These are phyloP conservation scores for Nephila pilipes DNA, from an alignment of 1,140 invertebrate species.

Conservation along the genomic window DNA sequence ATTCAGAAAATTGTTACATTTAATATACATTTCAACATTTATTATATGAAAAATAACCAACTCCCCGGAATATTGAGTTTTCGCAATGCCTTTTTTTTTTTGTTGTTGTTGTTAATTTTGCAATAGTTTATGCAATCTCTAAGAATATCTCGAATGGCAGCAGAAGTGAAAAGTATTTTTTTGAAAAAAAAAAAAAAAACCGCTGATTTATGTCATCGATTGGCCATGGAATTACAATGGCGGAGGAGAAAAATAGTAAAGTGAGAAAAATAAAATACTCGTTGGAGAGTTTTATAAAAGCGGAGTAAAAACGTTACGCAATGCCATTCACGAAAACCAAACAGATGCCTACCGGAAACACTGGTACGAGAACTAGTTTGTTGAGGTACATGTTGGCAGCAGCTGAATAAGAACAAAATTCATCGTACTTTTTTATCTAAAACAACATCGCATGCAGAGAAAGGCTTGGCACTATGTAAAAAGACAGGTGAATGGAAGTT, in stretches of 20 bases:
- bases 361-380: constrained; percentile 8
- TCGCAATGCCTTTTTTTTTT: too few relatives aligned
- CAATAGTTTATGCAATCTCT: too few relatives aligned
- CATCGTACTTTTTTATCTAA: neutral
- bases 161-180: too few relatives aligned
- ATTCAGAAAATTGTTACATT: too few relatives aligned
- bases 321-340: constrained; percentile 18
- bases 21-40: too few relatives aligned
- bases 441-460: neutral
- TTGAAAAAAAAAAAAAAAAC: too few relatives aligned
- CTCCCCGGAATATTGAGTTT: too few relatives aligned
- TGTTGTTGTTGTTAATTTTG: too few relatives aligned
- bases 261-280: neutral
- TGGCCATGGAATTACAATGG: neutral
- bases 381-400: constrained; percentile 6
- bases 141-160: too few relatives aligned
- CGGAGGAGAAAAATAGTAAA: neutral
- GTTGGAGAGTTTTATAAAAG: neutral
- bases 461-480: neutral
- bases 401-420: neutral
- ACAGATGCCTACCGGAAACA: constrained; percentile 14
- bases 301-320: neutral
- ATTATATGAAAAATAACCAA: too few relatives aligned
- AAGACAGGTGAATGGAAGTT: neutral
- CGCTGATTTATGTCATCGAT: too few relatives aligned